Base-by-base conservation (phyloP, 2,888 invertebrate species). In the Dendrolimus houi region DNA sequence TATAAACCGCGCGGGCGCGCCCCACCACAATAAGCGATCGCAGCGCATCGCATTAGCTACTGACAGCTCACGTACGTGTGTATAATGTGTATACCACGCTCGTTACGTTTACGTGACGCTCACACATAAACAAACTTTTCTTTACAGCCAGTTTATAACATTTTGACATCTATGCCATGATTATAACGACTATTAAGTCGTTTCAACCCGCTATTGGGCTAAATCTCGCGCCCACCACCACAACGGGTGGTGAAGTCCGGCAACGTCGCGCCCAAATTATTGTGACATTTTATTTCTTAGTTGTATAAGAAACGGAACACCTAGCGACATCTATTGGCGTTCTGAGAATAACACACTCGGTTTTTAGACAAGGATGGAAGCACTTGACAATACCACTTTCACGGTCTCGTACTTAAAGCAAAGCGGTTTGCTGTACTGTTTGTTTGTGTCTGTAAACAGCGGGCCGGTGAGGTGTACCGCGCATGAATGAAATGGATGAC, bases 381-480 rank as follows among this genome's bases (percentile, higher is more conserved):
- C 75, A 83, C 83, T 87, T 88, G 87, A 88, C 85, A 86, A 87
- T 88, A 89, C 88, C 88, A 88, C 89, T 89, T 89, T 90, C 89
- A 89, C 87, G 88, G 87, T 87, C 87, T 82, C 85, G 81, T 89
- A 89, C 87, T 87, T 88, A 88, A 87, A 88, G 87, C 88, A 87
- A 90, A 90, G 89, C 89, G 89, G 88, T 89, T 89, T 88, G 87
- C 85, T 87, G 88, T 88, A 87, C 87, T 89, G 90, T 90, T 90
- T 90, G 88, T 89, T 89, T 90, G 90, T 86, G 87, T 90, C 89
- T 88, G 89, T 90, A 90, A 91, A 91, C 90, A 88, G 88, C 85
- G 84, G 81, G 81, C 81, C 79, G 83, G 80, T 81, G 87, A 85
- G 85, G 83, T 87, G 82, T 85, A 87, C 86, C 83, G 89, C 86